Conservation (phyloP, 2,113 vertebrate species). For the Burhinus oedicnemus region DNA sequence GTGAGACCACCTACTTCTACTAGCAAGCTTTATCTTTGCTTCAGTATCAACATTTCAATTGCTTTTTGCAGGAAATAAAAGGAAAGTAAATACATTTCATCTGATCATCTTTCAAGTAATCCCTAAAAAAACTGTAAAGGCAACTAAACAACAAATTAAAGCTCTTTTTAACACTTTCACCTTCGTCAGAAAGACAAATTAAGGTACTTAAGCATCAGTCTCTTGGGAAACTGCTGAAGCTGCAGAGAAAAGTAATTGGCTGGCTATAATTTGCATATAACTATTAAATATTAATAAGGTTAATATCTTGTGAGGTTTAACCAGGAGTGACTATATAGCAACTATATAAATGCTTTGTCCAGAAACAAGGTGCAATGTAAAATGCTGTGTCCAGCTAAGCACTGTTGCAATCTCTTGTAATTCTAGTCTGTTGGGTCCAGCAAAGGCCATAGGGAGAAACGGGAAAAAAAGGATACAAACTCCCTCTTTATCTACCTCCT, state of each 20-base stretch:
- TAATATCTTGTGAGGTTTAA: background rate
- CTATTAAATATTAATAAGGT: slow-evolving; percentile 38
- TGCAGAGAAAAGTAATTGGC: slow-evolving; percentile 10
- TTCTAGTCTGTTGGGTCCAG: background rate
- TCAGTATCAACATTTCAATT: background rate
- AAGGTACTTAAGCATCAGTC: background rate
- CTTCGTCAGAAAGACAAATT: background rate
- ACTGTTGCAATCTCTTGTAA: background rate
- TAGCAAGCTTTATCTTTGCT: background rate
- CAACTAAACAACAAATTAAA: background rate
- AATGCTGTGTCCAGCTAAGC: background rate
- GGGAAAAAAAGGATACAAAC: background rate
- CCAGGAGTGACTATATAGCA: background rate
- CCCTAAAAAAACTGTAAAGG: background rate
- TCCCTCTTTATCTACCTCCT: background rate
- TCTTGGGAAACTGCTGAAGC: slow-evolving; percentile 21
- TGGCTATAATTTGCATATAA: background rate
- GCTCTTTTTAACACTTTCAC: slow-evolving; percentile 26
- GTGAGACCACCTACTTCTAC: background rate
- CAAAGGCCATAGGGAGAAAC: background rate
- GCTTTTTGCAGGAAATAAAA: background rate
- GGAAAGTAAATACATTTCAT: background rate
- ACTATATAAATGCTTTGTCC: background rate
- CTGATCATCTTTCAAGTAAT: background rate
- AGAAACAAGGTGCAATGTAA: background rate